phyloP scores from a whole-genome alignment of 2,113 vertebrate genomes.

The Protomyctophum bolini region DNA sequence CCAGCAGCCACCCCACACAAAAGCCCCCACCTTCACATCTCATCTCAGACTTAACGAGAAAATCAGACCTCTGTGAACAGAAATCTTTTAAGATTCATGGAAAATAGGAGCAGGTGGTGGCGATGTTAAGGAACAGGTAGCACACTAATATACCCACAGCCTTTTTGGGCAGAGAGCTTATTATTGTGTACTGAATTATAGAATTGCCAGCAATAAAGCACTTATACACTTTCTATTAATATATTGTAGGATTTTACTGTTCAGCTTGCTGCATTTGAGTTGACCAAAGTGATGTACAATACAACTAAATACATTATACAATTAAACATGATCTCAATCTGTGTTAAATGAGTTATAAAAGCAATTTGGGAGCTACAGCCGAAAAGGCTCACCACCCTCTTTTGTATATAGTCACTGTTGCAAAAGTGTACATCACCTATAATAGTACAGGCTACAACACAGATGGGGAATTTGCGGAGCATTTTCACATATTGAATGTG shows the following conservation, averaged over 20 bases:
- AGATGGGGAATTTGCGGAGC: neutral
- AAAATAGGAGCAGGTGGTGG: slow-evolving; percentile 55
- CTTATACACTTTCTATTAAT: neutral
- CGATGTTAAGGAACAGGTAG: slow-evolving; percentile 45
- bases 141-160: slow-evolving; percentile 3
- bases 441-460: neutral
- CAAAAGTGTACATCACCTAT: neutral
- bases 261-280: too few relatives aligned
- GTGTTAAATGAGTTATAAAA: too few relatives aligned
- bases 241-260: too few relatives aligned
- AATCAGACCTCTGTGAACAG: slow-evolving; percentile 72
- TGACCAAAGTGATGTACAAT: too few relatives aligned
- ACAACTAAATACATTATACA: too few relatives aligned
- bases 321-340: too few relatives aligned
- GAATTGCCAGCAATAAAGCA: slow-evolving; percentile 11
- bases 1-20: slow-evolving; percentile 36
- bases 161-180: slow-evolving; percentile 16
- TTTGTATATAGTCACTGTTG: slow-evolving; percentile 1
- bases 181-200: slow-evolving; percentile 10
- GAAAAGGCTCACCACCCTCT: too few relatives aligned
- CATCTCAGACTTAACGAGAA: slow-evolving; percentile 75
- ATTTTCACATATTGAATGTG: neutral
- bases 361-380: too few relatives aligned
- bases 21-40: slow-evolving; percentile 56
- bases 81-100: slow-evolving; percentile 68